phyloP scores from a whole-genome alignment of 2,888 invertebrate genomes.

The Aphelenchoides bicaudatus region DNA sequence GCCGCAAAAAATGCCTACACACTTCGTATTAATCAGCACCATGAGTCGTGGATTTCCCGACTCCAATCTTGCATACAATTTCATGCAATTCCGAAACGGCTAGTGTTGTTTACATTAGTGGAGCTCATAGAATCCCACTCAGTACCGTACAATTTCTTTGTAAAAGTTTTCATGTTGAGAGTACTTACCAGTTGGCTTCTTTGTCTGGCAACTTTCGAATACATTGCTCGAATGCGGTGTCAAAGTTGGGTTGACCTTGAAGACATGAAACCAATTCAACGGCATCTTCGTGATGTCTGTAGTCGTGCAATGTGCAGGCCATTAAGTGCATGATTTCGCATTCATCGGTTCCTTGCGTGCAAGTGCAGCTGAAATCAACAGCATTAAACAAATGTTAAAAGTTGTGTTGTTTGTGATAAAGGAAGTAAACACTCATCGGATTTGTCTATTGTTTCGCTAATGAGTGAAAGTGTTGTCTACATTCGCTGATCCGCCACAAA shows the following conservation, averaged over 20 bases:
- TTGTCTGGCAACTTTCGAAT: constrained; percentile 1
- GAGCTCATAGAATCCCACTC: background rate
- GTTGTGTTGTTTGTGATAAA: too few relatives aligned
- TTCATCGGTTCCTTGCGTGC: constrained; percentile 13
- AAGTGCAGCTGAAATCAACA: constrained; percentile 19
- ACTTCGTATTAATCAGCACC: too few relatives aligned
- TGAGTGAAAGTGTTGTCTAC: too few relatives aligned
- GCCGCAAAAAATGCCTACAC: too few relatives aligned
- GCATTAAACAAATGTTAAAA: too few relatives aligned
- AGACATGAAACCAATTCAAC: constrained; percentile 14
- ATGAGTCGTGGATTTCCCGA: too few relatives aligned
- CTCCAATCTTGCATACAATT: too few relatives aligned
- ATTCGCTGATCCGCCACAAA: too few relatives aligned
- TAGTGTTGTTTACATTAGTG: background rate
- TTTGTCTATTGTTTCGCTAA: too few relatives aligned
- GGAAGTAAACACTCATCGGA: too few relatives aligned
- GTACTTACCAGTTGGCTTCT: constrained; percentile 9
- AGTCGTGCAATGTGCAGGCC: constrained; percentile 20
- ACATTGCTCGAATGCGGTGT: constrained; percentile 5
- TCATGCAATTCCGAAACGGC: too few relatives aligned
- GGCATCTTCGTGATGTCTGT: constrained; percentile 20
- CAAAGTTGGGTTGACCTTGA: constrained; percentile 11
- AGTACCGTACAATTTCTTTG: background rate
- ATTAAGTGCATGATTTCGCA: constrained; percentile 18
- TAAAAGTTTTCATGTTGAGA: too few relatives aligned